phyloP scores from a whole-genome alignment of 1,140 invertebrate species.

The Ectropis grisescens region DNA sequence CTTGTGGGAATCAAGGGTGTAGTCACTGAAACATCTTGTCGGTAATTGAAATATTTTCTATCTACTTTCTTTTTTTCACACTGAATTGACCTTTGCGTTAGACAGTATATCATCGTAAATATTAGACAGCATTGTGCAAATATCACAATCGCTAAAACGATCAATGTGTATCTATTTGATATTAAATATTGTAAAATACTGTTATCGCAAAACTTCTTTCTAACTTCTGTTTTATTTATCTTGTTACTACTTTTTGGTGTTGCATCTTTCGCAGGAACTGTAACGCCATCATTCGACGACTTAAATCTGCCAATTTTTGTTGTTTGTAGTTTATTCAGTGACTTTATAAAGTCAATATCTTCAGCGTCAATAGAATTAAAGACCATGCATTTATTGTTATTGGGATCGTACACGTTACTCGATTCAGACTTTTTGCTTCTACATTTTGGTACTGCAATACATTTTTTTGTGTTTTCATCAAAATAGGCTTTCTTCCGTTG shows the following conservation, averaged over 20 bases:
- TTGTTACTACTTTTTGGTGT: conserved; percentile 3
- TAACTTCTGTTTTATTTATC: neutral
- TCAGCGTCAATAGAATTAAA: conserved; percentile 18
- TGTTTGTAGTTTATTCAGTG: too few species aligned
- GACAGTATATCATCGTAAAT: conserved; percentile 29
- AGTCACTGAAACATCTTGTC: conserved; percentile 43
- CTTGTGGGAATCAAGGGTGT: conserved; percentile 45
- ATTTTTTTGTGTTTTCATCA: conserved; percentile 43
- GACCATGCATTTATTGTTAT: conserved; percentile 30
- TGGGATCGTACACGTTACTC: conserved; percentile 38
- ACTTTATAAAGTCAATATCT: conserved; percentile 32
- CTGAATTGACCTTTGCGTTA: conserved; percentile 26
- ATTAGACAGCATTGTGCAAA: conserved; percentile 39
- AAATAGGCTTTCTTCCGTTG: conserved; percentile 59
- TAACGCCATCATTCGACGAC: too few species aligned
- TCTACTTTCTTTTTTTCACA: conserved; percentile 29
- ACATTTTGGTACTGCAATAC: conserved; percentile 54
- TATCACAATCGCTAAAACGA: conserved; percentile 23
- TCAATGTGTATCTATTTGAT: conserved; percentile 20
- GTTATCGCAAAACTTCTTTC: neutral
- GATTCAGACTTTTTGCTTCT: conserved; percentile 33
- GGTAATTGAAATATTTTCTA: conserved; percentile 35
- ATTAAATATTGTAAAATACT: conserved; percentile 12
- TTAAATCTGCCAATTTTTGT: too few species aligned
- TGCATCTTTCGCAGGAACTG: too few species aligned